Evolutionary conservation across 2,113 vertebrate species (phyloP).

Genomic region (Leucopsar rothschildi): DNA sequence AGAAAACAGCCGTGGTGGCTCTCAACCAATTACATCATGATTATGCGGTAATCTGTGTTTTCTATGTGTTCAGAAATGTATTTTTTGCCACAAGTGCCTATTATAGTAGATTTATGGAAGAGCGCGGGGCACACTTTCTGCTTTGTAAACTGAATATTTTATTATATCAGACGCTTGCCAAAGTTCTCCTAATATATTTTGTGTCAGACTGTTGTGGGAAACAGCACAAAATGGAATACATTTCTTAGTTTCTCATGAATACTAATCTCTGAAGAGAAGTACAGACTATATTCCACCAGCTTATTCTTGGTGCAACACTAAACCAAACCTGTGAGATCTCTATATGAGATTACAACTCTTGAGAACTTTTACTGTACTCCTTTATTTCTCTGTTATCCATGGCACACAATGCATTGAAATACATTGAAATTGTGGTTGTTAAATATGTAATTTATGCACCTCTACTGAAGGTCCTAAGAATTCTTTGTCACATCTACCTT

Average conservation of each 20-base stretch:
- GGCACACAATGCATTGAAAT: neutral
- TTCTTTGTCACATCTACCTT: neutral
- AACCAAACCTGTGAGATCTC: neutral
- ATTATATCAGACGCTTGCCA: conserved; percentile 27
- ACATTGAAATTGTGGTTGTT: neutral
- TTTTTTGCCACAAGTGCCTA: conserved; percentile 38
- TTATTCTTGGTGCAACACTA: neutral
- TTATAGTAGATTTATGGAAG: conserved; percentile 36
- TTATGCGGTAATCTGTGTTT: conserved; percentile 42
- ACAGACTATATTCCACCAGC: neutral
- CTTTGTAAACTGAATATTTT: conserved; percentile 50
- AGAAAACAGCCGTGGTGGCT: conserved; percentile 42
- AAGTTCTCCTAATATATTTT: conserved; percentile 22
- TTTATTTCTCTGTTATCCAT: neutral
- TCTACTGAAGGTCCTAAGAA: neutral
- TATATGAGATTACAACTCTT: neutral
- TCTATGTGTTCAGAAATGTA: conserved; percentile 19
- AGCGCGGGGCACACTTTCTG: neutral
- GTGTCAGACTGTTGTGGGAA: conserved; percentile 45
- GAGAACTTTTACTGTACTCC: neutral
- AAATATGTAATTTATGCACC: neutral
- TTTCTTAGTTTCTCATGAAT: conserved; percentile 38
- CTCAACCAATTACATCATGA: conserved; percentile 56
- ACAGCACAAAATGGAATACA: neutral
- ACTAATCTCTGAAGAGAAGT: neutral